A percentile compares a stretch with the other conserved stretches of the same genome.
phyloP scores from a whole-genome alignment of 2,113 vertebrate genomes.

The Coryphaenoides rupestris region DNA sequence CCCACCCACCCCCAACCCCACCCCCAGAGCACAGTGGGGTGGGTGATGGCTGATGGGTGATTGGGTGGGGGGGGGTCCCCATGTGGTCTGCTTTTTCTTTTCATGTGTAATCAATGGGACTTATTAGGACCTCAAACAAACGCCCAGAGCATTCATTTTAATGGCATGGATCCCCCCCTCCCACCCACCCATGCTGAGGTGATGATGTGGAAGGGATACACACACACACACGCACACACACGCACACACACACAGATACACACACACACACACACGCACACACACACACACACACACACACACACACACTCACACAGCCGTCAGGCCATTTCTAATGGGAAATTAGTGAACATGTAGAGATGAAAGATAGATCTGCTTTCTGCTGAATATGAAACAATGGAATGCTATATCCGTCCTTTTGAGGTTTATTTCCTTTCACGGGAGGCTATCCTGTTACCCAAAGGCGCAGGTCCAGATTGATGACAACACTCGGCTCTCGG shows the following conservation, averaged over 20 bases:
- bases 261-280: too few relatives aligned
- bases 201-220: conserved; percentile 20
- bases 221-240: too few relatives aligned
- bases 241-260: too few relatives aligned
- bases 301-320: too few relatives aligned
- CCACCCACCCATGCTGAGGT: conserved; percentile 6
- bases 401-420: not conserved
- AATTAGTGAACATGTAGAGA: conserved; percentile 36
- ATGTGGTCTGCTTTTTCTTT: conserved; percentile 36
- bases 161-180: conserved; percentile 19
- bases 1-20: too few relatives aligned
- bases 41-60: conserved; percentile 23
- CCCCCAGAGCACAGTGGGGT: too few relatives aligned
- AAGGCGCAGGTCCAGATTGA: conserved; percentile 11
- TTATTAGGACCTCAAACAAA: conserved; percentile 47
- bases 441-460: too few relatives aligned
- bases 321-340: conserved; percentile 40
- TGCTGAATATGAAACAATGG: conserved; percentile 31
- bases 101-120: conserved; percentile 65
- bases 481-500: conserved; percentile 30
- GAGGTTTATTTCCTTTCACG: too few relatives aligned
- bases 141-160: conserved; percentile 40
- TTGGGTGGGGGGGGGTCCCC: conserved; percentile 5
- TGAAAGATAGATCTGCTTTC: conserved; percentile 46
- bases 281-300: too few relatives aligned